Evolutionary conservation across 1,140 invertebrate genomes (phyloP).

Genomic region (Drosophila bocqueti): DNA sequence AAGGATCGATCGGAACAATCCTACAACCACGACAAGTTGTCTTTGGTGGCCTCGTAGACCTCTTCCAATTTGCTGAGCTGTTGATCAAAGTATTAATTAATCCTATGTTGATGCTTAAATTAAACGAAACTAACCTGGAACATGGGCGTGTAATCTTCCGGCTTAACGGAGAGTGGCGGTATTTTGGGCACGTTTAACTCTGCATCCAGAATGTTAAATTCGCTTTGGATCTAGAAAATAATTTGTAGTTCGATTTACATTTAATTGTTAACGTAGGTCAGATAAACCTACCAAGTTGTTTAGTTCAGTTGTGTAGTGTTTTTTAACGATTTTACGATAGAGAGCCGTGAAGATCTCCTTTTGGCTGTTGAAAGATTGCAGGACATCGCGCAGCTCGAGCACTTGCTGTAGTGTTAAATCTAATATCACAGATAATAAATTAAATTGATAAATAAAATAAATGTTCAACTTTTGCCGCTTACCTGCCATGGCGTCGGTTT

Average conservation of each 20-base stretch:
- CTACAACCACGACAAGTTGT: slow-evolving; percentile 30
- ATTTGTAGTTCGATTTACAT: too few species aligned
- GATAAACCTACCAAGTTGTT: slow-evolving; percentile 51
- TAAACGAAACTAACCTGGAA: slow-evolving; percentile 34
- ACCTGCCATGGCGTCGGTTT: slow-evolving; percentile 50
- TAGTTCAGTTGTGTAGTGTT: slow-evolving; percentile 49
- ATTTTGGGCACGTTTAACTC: slow-evolving; percentile 53
- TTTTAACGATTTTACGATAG: slow-evolving; percentile 57
- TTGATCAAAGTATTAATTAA: slow-evolving; percentile 14
- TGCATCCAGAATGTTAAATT: slow-evolving; percentile 39
- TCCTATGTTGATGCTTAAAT: neutral
- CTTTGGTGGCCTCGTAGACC: slow-evolving; percentile 40
- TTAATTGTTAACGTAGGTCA: neutral
- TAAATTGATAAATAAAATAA: neutral
- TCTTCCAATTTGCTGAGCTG: slow-evolving; percentile 51
- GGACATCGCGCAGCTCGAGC: slow-evolving; percentile 37
- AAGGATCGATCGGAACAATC: slow-evolving; percentile 14
- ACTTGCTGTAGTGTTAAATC: slow-evolving; percentile 56
- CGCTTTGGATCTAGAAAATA: slow-evolving; percentile 38
- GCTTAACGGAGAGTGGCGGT: neutral
- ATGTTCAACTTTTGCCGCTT: slow-evolving; percentile 4
- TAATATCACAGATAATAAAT: slow-evolving; percentile 1
- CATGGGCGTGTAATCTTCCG: slow-evolving; percentile 34
- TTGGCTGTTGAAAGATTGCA: slow-evolving; percentile 30
- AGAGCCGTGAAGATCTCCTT: slow-evolving; percentile 44